phyloP scores from a whole-genome alignment of 2,797 vertebrate genomes.

The Pangasius krempfi region DNA sequence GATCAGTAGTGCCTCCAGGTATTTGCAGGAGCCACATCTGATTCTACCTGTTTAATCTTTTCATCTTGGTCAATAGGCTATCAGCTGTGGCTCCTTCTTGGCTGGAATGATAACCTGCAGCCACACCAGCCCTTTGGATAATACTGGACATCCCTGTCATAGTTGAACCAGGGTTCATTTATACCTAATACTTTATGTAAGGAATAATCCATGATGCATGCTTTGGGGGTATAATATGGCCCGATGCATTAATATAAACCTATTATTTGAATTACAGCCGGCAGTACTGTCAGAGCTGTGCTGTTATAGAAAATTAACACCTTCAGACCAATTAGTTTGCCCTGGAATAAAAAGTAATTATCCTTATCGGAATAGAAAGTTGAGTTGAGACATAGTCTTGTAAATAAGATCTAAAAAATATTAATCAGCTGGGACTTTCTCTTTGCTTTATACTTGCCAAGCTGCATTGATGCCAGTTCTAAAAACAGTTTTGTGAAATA shows the following conservation, averaged over 20 bases:
- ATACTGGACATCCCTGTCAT: background rate
- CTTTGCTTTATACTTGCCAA: background rate
- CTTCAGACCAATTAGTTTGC: background rate
- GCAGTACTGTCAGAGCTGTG: background rate
- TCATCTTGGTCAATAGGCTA: background rate
- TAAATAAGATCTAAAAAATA: background rate
- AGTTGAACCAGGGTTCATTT: background rate
- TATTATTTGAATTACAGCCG: background rate
- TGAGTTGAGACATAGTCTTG: background rate
- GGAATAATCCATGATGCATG: background rate
- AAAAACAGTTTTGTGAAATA: background rate
- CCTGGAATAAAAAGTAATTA: constrained; percentile 2
- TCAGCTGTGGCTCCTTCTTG: background rate
- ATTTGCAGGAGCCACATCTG: background rate
- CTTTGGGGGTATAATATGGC: background rate
- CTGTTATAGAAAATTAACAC: background rate
- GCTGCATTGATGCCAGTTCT: background rate
- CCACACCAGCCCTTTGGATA: background rate
- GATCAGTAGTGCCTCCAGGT: background rate
- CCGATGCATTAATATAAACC: background rate
- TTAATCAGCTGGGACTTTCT: background rate
- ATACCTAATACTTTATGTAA: background rate
- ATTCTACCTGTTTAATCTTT: background rate
- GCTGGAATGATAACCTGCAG: background rate
- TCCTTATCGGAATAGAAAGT: background rate